Evolutionary conservation across 2,797 vertebrate genomes (phyloP).

Genomic region (Phoxinus dragarum): DNA sequence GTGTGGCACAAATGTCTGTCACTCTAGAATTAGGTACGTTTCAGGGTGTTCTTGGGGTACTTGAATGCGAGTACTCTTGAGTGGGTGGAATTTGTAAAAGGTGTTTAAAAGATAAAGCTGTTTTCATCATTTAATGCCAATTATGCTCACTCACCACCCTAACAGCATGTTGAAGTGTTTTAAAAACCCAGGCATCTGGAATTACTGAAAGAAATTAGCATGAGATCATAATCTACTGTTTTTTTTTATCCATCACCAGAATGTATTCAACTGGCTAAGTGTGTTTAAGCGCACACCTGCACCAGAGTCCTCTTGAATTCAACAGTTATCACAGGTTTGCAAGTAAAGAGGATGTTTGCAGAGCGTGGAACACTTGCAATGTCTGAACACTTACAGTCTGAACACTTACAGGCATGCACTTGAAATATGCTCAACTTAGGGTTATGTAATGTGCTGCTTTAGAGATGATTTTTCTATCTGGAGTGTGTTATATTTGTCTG

Average conservation of each 20-base stretch:
- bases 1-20: not conserved
- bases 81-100: slow-evolving; percentile 11
- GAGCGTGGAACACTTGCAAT: not conserved
- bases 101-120: not conserved
- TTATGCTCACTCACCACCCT: not conserved
- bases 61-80: not conserved
- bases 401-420: slow-evolving; percentile 10
- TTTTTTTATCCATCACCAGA: slow-evolving; percentile 15
- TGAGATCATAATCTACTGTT: slow-evolving; percentile 17
- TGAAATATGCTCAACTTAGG: slow-evolving; percentile 42
- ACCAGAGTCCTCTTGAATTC: slow-evolving; percentile 16
- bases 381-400: slow-evolving; percentile 10
- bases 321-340: slow-evolving; percentile 31
- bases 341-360: not conserved
- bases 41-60: not conserved
- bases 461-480: slow-evolving; percentile 19
- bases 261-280: slow-evolving; percentile 35
- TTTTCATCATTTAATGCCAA: slow-evolving; percentile 12
- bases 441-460: slow-evolving; percentile 45
- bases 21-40: not conserved
- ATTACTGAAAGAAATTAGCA: not conserved
- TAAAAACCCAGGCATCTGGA: slow-evolving; percentile 13
- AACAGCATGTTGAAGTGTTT: slow-evolving; percentile 13
- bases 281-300: slow-evolving; percentile 3
- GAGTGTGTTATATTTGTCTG: slow-evolving; percentile 39